Conservation (phyloP, 2,797 vertebrate species). For the Phalanger gymnotis region DNA sequence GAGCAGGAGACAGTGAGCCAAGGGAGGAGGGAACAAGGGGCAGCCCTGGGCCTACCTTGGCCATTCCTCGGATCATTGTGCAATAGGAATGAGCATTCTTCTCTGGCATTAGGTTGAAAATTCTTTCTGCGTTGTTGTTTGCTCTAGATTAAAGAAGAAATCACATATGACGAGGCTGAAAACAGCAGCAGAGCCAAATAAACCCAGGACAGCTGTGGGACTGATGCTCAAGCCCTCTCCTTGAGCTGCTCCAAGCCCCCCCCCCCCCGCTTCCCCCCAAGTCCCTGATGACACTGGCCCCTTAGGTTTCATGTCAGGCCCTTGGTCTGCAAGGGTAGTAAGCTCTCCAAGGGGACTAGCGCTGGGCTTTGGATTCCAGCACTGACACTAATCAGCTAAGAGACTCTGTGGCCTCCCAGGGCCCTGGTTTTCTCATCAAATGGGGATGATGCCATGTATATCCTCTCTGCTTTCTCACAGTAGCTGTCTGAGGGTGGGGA, state of each 20-base stretch:
- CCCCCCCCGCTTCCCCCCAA: not conserved
- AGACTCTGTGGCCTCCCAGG: not conserved
- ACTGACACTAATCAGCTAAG: no score
- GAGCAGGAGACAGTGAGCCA: not conserved
- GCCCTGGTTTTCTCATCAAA: not conserved
- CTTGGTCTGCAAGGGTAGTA: not conserved
- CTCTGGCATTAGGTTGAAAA: slow-evolving; percentile 94
- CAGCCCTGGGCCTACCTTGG: slow-evolving; percentile 87
- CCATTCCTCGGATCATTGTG: slow-evolving; percentile 95
- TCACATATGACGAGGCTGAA: not conserved
- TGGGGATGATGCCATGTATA: not conserved
- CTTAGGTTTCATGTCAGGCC: not conserved
- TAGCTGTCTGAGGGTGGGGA: not conserved
- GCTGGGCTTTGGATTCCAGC: no score
- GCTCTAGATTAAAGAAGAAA: slow-evolving; percentile 79
- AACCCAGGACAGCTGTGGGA: not conserved
- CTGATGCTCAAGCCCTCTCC: no score
- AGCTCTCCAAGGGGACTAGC: no score
- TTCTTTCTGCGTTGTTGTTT: slow-evolving; percentile 93
- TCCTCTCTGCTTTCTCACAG: not conserved
- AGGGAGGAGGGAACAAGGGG: not conserved
- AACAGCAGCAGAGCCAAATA: not conserved
- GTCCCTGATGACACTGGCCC: not conserved
- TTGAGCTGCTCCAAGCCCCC: no score
- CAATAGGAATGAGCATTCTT: slow-evolving; percentile 90